Evolutionary conservation across 1,140 invertebrate species (phyloP).

Genomic region (Halyomorpha halys): DNA sequence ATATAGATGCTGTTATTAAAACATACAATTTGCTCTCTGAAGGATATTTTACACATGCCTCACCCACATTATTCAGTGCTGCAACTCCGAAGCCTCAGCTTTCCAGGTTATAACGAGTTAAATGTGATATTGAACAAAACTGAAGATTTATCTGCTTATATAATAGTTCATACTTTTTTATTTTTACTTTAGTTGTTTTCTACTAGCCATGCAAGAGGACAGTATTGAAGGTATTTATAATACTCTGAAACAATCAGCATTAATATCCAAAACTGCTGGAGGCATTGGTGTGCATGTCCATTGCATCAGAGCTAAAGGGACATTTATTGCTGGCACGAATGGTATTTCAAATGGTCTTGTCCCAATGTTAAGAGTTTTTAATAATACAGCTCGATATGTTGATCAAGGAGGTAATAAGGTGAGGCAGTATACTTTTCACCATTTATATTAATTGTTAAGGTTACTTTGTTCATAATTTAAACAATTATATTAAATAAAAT

Average conservation of each 20-base stretch:
- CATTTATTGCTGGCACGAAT: conserved; percentile 88
- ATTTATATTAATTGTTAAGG: too few relatives aligned
- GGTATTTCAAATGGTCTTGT: conserved; percentile 94
- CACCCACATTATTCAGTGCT: conserved; percentile 84
- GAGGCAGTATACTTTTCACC: conserved; percentile 1
- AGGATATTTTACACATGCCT: conserved; percentile 92
- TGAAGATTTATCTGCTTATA: neutral
- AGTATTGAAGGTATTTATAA: conserved; percentile 98
- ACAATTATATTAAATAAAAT: too few relatives aligned
- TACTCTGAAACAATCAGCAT: conserved; percentile 85
- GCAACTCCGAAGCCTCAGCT: conserved; percentile 86
- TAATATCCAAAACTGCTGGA: conserved; percentile 95
- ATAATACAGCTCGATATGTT: conserved; percentile 93
- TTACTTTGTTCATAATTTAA: too few relatives aligned
- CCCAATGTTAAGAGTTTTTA: conserved; percentile 93
- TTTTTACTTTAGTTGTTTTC: conserved; percentile 66
- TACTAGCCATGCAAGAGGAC: conserved; percentile 90
- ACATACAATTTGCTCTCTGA: conserved; percentile 95
- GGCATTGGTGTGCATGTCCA: conserved; percentile 96
- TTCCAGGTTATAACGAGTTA: conserved; percentile 48
- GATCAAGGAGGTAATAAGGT: conserved; percentile 96
- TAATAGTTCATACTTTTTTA: neutral
- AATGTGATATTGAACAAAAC: neutral
- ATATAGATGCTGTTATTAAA: conserved; percentile 88
- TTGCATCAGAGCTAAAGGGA: conserved; percentile 85